A percentile compares a stretch with the other conserved stretches of the same genome.
Evolutionary conservation across 1,140 invertebrate genomes (phyloP).

Genomic region (Drosophila erecta): DNA sequence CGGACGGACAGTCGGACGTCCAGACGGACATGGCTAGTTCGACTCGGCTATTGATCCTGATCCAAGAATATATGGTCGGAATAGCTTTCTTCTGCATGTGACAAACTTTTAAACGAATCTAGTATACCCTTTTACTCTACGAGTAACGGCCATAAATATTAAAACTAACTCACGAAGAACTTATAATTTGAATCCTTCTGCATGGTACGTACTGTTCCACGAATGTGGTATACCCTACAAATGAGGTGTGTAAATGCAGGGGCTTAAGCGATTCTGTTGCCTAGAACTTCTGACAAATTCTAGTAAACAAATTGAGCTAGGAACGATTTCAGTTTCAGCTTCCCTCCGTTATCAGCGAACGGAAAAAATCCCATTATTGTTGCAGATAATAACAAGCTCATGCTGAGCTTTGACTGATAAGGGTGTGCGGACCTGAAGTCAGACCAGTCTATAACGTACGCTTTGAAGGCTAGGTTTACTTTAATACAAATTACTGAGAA

Average conservation of each 20-base stretch:
- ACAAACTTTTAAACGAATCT: too few species aligned
- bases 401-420: conserved; percentile 37
- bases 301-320: not conserved
- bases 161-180: too few species aligned
- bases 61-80: too few species aligned
- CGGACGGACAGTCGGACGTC: too few species aligned
- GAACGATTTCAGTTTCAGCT: not conserved
- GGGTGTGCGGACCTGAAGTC: not conserved
- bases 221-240: too few species aligned
- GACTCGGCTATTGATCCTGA: too few species aligned
- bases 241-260: not conserved
- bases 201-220: too few species aligned
- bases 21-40: too few species aligned
- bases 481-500: conserved; percentile 14
- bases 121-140: too few species aligned
- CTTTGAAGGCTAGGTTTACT: conserved; percentile 1
- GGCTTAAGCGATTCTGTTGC: not conserved
- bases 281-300: not conserved
- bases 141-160: too few species aligned
- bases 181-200: too few species aligned
- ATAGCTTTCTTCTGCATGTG: too few species aligned
- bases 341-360: not conserved
- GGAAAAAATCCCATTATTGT: conserved; percentile 6
- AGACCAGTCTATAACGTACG: conserved; percentile 46
- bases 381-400: conserved; percentile 14